A percentile compares a stretch with the other conserved stretches of the same genome.
These are phyloP conservation scores for Heteractis magnifica DNA, from an alignment of 92 coral and sea anemone species.

Conservation along the genomic window DNA sequence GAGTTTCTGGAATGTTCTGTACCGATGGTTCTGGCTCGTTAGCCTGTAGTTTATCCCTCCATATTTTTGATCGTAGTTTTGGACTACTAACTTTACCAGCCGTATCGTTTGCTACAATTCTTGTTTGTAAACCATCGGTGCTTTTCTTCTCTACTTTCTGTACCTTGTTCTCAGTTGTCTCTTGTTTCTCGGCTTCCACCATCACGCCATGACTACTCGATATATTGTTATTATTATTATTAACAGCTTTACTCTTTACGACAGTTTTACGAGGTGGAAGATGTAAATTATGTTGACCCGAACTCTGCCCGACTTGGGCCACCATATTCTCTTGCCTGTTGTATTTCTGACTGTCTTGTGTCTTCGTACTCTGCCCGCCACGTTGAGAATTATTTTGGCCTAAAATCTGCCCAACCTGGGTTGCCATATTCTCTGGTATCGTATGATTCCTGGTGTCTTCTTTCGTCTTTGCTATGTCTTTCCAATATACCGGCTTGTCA, in stretches of 20 bases:
- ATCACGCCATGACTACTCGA: neutral
- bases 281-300: neutral
- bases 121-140: neutral
- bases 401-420: neutral
- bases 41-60: conserved; percentile 26
- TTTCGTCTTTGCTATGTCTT: conserved; percentile 14
- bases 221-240: neutral
- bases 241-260: neutral
- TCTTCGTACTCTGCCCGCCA: neutral
- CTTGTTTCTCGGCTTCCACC: neutral
- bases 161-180: neutral
- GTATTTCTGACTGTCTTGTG: neutral
- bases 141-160: neutral
- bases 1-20: neutral
- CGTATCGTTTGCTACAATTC: neutral
- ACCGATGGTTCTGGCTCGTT: conserved; percentile 15
- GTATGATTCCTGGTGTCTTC: neutral
- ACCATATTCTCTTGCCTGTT: neutral
- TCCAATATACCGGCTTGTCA: conserved; percentile 25
- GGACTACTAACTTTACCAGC: neutral
- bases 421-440: neutral
- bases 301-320: neutral
- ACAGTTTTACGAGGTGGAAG: neutral
- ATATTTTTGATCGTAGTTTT: conserved; percentile 7
- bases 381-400: neutral